Percentiles rank a stretch among this genome's conserved stretches.
These are phyloP conservation scores for Phaetusa simplex DNA, from an alignment of 2,113 vertebrate species.

Conservation along the genomic window DNA sequence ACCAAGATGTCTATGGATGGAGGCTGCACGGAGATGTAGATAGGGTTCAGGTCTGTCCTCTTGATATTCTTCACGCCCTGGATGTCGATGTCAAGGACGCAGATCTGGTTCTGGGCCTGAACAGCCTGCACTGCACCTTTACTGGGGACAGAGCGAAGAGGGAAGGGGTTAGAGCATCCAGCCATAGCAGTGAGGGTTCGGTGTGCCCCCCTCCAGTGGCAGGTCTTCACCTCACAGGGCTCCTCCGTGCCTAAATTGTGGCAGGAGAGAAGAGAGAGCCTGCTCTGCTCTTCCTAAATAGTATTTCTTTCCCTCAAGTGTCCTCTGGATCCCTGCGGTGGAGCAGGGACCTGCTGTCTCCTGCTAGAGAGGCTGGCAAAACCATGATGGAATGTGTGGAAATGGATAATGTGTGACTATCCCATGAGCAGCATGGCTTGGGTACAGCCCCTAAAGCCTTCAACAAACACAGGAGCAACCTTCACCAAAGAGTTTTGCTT, in stretches of 20 bases:
- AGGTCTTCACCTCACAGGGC: background rate
- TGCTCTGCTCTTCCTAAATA: background rate
- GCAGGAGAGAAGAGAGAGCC: background rate
- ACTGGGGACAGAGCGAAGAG: conserved; percentile 64
- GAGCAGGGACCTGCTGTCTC: background rate
- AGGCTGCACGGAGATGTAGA: conserved; percentile 92
- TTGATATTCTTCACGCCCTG: conserved; percentile 95
- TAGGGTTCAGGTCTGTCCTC: conserved; percentile 85
- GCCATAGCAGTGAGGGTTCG: rapidly evolving
- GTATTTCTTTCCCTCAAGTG: background rate
- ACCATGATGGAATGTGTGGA: background rate
- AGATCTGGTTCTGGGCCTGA: conserved; percentile 93
- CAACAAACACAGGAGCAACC: background rate
- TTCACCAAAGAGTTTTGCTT: background rate
- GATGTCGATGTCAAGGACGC: conserved; percentile 94
- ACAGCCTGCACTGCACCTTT: conserved; percentile 89
- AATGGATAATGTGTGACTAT: rapidly evolving
- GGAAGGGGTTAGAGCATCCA: background rate
- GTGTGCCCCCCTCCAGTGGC: background rate
- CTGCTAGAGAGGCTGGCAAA: background rate
- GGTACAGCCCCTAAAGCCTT: rapidly evolving
- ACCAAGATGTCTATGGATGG: conserved; percentile 88
- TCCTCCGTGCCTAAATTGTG: background rate
- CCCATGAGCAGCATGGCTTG: rapidly evolving
- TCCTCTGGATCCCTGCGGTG: background rate